phyloP scores from a whole-genome alignment of 1,140 invertebrate species.

The Drosophila nannoptera region DNA sequence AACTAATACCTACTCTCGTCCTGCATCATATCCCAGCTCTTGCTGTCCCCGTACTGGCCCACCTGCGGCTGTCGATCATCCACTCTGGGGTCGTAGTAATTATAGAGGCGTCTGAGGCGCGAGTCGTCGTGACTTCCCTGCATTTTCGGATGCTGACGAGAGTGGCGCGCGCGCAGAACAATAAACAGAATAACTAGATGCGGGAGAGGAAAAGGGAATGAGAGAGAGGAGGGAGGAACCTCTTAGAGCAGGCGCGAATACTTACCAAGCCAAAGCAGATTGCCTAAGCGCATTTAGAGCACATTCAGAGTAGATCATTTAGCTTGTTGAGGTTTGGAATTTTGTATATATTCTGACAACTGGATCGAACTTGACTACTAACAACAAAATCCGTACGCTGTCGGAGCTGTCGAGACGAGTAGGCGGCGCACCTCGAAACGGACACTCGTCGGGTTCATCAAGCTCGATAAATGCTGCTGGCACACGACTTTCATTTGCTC shows the following conservation, averaged over 20 bases:
- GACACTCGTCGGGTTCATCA: too few relatives aligned
- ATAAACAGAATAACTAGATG: constrained; percentile 38
- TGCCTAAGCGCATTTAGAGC: constrained; percentile 63
- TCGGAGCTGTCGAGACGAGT: too few relatives aligned
- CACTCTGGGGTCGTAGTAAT: background rate
- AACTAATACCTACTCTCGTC: constrained; percentile 4
- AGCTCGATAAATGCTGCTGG: background rate
- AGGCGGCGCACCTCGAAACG: too few relatives aligned
- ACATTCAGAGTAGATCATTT: constrained; percentile 48
- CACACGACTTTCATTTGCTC: constrained; percentile 9
- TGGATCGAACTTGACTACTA: constrained; percentile 23
- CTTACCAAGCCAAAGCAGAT: constrained; percentile 53
- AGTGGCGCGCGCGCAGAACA: constrained; percentile 21
- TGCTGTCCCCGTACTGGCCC: background rate
- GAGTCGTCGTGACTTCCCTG: background rate
- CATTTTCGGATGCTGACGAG: constrained; percentile 28
- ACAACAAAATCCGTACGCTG: background rate
- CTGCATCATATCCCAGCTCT: background rate
- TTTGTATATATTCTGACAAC: constrained; percentile 6
- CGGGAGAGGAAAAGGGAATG: background rate
- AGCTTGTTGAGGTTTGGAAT: constrained; percentile 17
- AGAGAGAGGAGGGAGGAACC: too few relatives aligned
- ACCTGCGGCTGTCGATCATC: constrained; percentile 9
- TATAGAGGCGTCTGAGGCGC: background rate
- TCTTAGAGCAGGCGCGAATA: too few relatives aligned